Conservation (phyloP, 2,113 vertebrate species). For the Labrus mixtus region DNA sequence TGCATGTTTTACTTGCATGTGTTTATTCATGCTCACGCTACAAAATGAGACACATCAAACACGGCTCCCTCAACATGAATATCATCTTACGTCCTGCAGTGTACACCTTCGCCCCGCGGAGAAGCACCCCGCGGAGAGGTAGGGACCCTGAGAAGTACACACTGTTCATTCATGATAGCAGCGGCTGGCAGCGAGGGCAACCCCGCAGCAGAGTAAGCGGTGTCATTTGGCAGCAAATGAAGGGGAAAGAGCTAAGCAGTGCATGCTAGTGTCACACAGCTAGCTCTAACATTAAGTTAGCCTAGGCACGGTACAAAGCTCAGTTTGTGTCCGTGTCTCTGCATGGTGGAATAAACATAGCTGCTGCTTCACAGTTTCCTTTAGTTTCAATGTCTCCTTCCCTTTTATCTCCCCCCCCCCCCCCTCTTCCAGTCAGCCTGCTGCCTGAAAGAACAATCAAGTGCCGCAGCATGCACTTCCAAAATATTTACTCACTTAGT, state of each 20-base stretch:
- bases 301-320: constrained; percentile 64
- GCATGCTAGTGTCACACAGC: constrained; percentile 62
- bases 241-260: constrained; percentile 74
- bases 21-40: constrained; percentile 3
- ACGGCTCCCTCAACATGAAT: constrained; percentile 28
- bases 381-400: constrained; percentile 43
- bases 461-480: constrained; percentile 61
- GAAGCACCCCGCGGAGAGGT: constrained; percentile 50
- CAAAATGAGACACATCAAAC: constrained; percentile 49
- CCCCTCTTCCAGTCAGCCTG: constrained; percentile 32
- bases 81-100: constrained; percentile 27
- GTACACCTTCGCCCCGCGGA: constrained; percentile 46
- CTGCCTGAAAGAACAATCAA: constrained; percentile 72
- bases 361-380: constrained; percentile 56
- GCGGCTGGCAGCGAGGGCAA: constrained; percentile 62
- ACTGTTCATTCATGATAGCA: constrained; percentile 72
- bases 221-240: constrained; percentile 81
- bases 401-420: constrained; percentile 46
- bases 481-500: constrained; percentile 76
- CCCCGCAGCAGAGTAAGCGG: constrained; percentile 59
- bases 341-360: constrained; percentile 66
- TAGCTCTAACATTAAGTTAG: constrained; percentile 54
- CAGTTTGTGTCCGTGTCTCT: constrained; percentile 65
- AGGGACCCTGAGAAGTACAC: constrained; percentile 59
- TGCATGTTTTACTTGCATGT: constrained; percentile 13